Base-by-base conservation (phyloP, 2,797 vertebrate species). In the Hydrocynus forskahlii region DNA sequence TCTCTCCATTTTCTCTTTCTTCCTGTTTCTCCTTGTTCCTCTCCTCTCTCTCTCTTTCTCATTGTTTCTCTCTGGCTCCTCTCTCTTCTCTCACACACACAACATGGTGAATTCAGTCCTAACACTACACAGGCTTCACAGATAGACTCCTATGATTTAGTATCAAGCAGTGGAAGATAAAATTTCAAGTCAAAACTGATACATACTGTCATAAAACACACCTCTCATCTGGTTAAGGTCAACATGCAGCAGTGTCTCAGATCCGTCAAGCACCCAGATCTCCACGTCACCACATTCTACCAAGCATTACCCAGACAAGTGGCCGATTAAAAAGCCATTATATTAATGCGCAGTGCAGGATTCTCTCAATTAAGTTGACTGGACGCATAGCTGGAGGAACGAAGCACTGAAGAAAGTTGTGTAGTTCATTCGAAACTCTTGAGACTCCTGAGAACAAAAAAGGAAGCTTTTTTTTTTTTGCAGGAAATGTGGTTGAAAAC, bases 131-230 rank as follows among this genome's bases (percentile, higher is more conserved):
- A 81, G 69, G 71, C 74, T 73, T 48, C 74, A 63, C 85, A 80
- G 82, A 86, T 82, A 83, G 83, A 63, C 69, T 48, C 43, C 25
- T 7, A 66, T 80, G 80, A 81, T 82, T 84, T 45, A 48, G 43
- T 67, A 62, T 76, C 62, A 29, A 71, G 59, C 73, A 76, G 78
- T 60, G 67, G 75, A 66, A 71, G 80, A 60, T 86, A 59, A 67
- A 72, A 77, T 74, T 73, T 83, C 40, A 38, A 57, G 68, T 77
- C 69, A 81, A 67, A 81, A 69, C 75, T 63, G 80, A 82, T 80
- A 84, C 75, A 84, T 71, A 77, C 64, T 23, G 40, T 62, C 54
- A 76, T 84, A 66, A 35, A 74, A 77, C 71, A 57, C 62, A 45
- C 73, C 75, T 62, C 21, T 14, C 75, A 66, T 73, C 57, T 82